Evolutionary conservation across 2,113 vertebrate species (phyloP), one percentile per base, ranked within the genome.

Genomic region (Apaloderma vittatum): DNA sequence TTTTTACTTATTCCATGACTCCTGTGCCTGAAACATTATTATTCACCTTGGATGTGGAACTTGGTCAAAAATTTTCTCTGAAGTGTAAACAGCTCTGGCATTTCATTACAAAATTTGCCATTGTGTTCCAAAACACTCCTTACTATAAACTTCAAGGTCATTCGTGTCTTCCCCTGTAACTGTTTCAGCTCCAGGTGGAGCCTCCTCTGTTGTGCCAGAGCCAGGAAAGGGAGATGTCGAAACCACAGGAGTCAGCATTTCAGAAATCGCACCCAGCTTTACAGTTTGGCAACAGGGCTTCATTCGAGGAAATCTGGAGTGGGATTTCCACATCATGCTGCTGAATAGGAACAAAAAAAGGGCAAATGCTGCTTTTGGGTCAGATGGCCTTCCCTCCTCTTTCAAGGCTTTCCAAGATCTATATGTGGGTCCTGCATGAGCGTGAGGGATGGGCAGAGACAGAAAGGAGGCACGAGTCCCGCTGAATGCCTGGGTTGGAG

Each of bases 41-140:
- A 68, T 91, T 91, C 94, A 93, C 91, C 93, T 95, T 89, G 88
- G 36, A 89, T 11, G 15, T 94, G 83, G 96, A 97, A 91, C 92
- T 55, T 80, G 12, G 73, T 94, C 92, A 95, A 97, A 94, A 95
- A 89, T 58, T 46, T 62, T 73, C 43, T 87, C 76, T 61, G 73
- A 75, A 96, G 88, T 40, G 76, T 96, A 94, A 97, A 96, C 96
- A 97, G n/a, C 73, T 91, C 77, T 89, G 94, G 66, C 79, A 87
- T 91, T 86, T 89, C 36, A 48, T 94, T 78, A 57, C 86, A 92
- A 72, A 95, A 93, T 81, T 77, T 17, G 4, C 83, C n/a, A 49
- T 58, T 89, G 84, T 92, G 73, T 85, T 94, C 94, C 91, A 95
- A 93, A 94, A 79, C 61, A 54, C 91, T 87, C 88, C 45, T 95